Percentiles rank a stretch among this genome's conserved stretches.
These are phyloP conservation scores for Morinoia aosen DNA, from an alignment of 2,888 invertebrate species.

Conservation along the genomic window DNA sequence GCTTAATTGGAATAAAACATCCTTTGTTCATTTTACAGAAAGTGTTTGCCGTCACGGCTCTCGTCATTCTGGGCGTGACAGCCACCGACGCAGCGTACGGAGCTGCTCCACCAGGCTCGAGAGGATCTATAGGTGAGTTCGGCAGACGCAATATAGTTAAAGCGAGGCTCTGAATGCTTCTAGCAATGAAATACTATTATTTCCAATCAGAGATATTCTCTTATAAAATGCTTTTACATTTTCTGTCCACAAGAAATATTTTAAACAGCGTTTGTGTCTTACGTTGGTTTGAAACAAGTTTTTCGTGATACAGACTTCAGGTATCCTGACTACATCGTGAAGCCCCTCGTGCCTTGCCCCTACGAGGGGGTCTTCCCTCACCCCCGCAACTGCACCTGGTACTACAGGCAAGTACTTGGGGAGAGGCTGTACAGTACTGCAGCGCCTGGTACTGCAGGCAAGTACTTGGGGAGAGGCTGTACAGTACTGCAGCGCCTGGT, in stretches of 20 bases:
- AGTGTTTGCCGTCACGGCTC: not conserved
- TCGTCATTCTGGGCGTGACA: not conserved
- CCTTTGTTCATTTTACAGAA: not conserved
- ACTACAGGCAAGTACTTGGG: too few species aligned
- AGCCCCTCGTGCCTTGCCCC: constrained; percentile 58
- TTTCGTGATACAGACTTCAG: constrained; percentile 52
- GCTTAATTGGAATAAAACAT: too few species aligned
- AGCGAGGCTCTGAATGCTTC: too few species aligned
- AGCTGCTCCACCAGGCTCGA: not conserved
- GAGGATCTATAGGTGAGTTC: not conserved
- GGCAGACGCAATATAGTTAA: too few species aligned
- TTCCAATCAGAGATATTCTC: too few species aligned
- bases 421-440: too few species aligned
- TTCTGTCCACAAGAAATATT: not conserved
- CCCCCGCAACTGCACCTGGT: constrained; percentile 64
- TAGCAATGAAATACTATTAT: not conserved
- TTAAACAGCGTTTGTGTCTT: not conserved
- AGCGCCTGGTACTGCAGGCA: too few species aligned
- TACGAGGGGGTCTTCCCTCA: constrained; percentile 62
- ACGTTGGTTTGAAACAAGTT: not conserved
- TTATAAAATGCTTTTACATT: too few species aligned
- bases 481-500: too few species aligned
- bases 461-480: too few species aligned
- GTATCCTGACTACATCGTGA: constrained; percentile 62
- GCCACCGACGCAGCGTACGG: not conserved